Percentiles rank a stretch among this genome's conserved stretches.
Evolutionary conservation across 2,113 vertebrate species (phyloP).

Genomic region (Grus americana): DNA sequence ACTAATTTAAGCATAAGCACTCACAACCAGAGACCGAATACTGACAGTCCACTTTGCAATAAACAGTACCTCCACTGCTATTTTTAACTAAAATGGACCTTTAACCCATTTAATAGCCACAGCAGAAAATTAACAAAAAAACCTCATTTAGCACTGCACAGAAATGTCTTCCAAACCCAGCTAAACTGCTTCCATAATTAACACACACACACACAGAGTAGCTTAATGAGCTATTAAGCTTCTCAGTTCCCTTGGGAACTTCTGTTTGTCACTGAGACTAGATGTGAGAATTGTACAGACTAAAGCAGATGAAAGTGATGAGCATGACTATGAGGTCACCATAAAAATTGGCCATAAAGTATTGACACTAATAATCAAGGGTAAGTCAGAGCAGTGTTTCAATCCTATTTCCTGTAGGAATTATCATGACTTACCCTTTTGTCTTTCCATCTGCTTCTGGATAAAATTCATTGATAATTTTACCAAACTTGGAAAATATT

Average conservation of each 20-base stretch:
- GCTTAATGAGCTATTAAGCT: background rate
- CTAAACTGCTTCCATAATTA: background rate
- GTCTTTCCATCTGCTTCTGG: slow-evolving; percentile 91
- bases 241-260: background rate
- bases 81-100: background rate
- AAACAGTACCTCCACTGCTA: background rate
- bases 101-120: background rate
- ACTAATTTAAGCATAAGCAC: background rate
- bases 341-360: background rate
- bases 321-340: background rate
- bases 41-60: background rate
- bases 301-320: background rate
- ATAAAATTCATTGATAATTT: slow-evolving; percentile 96
- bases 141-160: background rate
- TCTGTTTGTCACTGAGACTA: background rate
- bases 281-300: background rate
- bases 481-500: slow-evolving; percentile 98
- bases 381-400: background rate
- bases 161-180: background rate
- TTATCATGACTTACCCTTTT: slow-evolving; percentile 82
- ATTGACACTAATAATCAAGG: background rate
- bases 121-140: background rate
- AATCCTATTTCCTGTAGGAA: background rate
- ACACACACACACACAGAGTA: background rate
- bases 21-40: background rate